Evolutionary conservation across 2,797 vertebrate species (phyloP), one percentile per base, ranked within the genome.

Genomic region (Pterois miles): DNA sequence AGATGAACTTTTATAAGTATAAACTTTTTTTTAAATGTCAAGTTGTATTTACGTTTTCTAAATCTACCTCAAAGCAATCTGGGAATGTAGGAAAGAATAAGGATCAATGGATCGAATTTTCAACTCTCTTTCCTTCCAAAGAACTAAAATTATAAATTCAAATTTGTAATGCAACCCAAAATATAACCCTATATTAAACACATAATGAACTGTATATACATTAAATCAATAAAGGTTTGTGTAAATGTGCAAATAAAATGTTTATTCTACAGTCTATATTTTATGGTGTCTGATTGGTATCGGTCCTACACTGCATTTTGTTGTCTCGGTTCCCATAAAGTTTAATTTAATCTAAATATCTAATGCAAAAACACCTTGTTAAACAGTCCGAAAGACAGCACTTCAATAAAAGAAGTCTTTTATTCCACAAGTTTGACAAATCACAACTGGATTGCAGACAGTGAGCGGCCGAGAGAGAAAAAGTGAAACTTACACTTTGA

Each of bases 351-450:
- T 65, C 10, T 27, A 46, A n/a, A 34, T 7, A 65, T 50, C 10
- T 3, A 4, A 0, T 50, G 4, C 11, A 25, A 58, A 60, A 48
- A 52, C 10, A 53, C 18, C 10, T 12, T 9, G 20, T 27, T n/a
- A 6, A 68, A 50, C 43, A 48, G 8, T 40, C 36, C 56, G 10
- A 48, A 2, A 43, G 25, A 13, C 4, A 34, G 36, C 22, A 46
- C 20, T 54, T 80, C n/a, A 57, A 78, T 71, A n/a, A 65, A 80
- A 80, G 4, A 4, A 63, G 1, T 56, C n/a, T 3, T 91, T 89
- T 87, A 88, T 78, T 86, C 46, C 76, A 86, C 75, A 80, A 50
- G 22, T 75, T 38, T 46, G n/a, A 86, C 52, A 80, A 65, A 63
- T 50, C 73, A 84, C 71, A 75, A 59, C 52, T 23, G 8, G 34